These are phyloP conservation scores for Ridgeia piscesae DNA, from an alignment of 1,140 invertebrate species.

Conservation along the genomic window DNA sequence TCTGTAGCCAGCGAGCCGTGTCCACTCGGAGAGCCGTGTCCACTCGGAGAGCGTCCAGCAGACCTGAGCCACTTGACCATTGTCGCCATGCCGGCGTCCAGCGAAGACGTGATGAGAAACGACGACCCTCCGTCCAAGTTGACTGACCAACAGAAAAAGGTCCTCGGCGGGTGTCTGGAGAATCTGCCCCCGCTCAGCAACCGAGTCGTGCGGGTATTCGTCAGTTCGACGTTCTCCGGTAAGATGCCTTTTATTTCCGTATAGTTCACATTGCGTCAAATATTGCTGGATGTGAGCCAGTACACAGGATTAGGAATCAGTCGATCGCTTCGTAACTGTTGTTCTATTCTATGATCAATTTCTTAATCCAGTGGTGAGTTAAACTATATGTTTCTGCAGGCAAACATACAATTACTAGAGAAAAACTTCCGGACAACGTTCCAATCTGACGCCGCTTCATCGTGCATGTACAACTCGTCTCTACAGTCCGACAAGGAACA, in stretches of 20 bases:
- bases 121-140: background rate
- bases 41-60: background rate
- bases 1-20: background rate
- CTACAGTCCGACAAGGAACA: too few relatives aligned
- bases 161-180: conserved; percentile 86
- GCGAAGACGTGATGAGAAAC: conserved; percentile 15
- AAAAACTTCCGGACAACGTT: too few relatives aligned
- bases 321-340: too few relatives aligned
- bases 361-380: too few relatives aligned
- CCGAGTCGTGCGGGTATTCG: conserved; percentile 97
- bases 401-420: too few relatives aligned
- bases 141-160: conserved; percentile 26
- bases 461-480: too few relatives aligned
- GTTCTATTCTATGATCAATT: too few relatives aligned
- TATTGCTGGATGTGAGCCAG: too few relatives aligned
- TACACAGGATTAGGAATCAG: too few relatives aligned
- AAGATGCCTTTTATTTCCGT: conserved; percentile 43
- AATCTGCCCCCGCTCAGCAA: conserved; percentile 91
- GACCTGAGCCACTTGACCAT: background rate
- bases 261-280: background rate
- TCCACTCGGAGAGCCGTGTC: background rate
- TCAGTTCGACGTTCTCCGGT: conserved; percentile 98
- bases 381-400: too few relatives aligned
- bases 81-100: background rate
- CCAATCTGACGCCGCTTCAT: too few relatives aligned